Conservation (phyloP, 2,888 invertebrate genomes). For the Camponotus fellah region DNA sequence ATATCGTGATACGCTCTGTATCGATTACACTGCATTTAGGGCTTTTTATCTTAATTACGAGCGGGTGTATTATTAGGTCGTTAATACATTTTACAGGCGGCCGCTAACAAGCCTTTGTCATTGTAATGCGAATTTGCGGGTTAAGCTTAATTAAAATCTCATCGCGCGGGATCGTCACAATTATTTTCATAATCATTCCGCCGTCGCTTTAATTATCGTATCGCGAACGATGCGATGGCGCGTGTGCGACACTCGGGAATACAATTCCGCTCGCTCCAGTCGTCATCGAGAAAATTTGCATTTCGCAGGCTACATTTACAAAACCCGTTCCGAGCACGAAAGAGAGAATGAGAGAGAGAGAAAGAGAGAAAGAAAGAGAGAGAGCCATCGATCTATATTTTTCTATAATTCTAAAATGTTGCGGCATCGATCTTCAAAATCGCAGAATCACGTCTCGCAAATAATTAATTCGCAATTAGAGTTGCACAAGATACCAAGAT, state of each 20-base stretch:
- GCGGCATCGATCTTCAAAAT: neutral
- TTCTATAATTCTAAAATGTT: neutral
- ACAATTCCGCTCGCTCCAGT: conserved; percentile 29
- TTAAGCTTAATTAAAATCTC: conserved; percentile 53
- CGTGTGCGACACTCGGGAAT: conserved; percentile 29
- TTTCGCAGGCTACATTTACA: conserved; percentile 45
- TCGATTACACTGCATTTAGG: conserved; percentile 63
- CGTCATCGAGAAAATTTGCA: conserved; percentile 50
- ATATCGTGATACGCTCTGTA: conserved; percentile 61
- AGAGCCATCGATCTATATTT: conserved; percentile 1
- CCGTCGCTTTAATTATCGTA: conserved; percentile 48
- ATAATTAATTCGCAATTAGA: neutral
- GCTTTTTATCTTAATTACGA: conserved; percentile 68
- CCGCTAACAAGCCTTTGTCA: conserved; percentile 56
- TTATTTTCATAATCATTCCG: conserved; percentile 56
- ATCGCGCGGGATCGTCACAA: conserved; percentile 47
- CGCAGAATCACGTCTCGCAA: neutral
- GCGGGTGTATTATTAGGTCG: conserved; percentile 64
- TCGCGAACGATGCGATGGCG: neutral
- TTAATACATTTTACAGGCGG: conserved; percentile 66
- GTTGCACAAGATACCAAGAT: no score
- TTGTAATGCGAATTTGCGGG: conserved; percentile 45
- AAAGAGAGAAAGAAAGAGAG: no score
- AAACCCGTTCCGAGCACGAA: neutral
- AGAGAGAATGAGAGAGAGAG: no score